Evolutionary conservation across 1,140 invertebrate genomes (phyloP).

Genomic region (Tetragonula clypearis): DNA sequence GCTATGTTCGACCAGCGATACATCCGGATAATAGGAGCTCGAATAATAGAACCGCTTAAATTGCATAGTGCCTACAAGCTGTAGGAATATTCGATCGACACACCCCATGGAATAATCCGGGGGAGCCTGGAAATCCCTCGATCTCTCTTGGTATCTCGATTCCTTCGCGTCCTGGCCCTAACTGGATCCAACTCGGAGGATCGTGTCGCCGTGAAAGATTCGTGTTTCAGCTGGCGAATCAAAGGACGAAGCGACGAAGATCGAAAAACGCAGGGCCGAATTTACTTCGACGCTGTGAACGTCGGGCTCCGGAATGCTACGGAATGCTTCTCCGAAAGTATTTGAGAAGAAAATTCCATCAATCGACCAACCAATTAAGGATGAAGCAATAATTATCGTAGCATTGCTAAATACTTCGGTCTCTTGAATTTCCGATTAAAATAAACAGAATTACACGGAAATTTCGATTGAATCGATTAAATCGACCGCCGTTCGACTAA

Average conservation of each 20-base stretch:
- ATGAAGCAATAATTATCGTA: too few species aligned
- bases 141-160: neutral
- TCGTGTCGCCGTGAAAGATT: neutral
- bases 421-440: too few species aligned
- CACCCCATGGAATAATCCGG: conserved; percentile 27
- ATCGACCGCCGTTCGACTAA: too few species aligned
- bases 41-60: conserved; percentile 29
- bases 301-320: too few species aligned
- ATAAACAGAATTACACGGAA: too few species aligned
- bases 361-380: too few species aligned
- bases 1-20: neutral
- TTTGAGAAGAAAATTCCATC: too few species aligned
- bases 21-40: conserved; percentile 9
- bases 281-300: too few species aligned
- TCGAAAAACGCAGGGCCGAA: conserved; percentile 6
- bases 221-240: conserved; percentile 2
- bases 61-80: neutral
- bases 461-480: too few species aligned
- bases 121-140: conserved; percentile 19
- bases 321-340: too few species aligned
- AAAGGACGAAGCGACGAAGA: neutral
- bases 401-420: too few species aligned
- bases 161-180: neutral
- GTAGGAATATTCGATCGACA: conserved; percentile 6
- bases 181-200: neutral